These are phyloP conservation scores for Hassar affinis DNA, from an alignment of 2,113 vertebrate species.

Conservation along the genomic window DNA sequence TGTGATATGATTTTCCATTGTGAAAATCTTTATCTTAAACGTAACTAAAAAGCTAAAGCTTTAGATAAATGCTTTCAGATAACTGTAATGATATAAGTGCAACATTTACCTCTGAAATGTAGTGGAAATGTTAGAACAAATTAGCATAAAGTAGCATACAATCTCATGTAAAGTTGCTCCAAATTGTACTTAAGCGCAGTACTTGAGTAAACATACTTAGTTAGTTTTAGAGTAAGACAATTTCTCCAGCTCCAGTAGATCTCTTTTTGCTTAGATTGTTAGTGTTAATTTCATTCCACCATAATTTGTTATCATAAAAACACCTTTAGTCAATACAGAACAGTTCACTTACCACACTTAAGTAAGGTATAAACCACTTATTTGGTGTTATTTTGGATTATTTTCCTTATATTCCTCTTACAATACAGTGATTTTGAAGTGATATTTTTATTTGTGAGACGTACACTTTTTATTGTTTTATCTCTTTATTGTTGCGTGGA, in stretches of 20 bases:
- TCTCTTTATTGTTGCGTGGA: not conserved
- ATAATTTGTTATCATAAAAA: not conserved
- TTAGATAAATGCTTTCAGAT: no score
- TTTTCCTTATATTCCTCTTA: not conserved
- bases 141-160: no score
- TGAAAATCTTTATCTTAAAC: no score
- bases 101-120: no score
- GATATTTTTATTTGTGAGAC: not conserved
- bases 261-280: no score
- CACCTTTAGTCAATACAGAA: not conserved
- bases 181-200: no score
- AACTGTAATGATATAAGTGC: no score
- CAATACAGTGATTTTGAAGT: not conserved
- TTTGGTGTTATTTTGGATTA: not conserved
- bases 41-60: no score
- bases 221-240: not conserved
- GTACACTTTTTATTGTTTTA: not conserved
- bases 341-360: not conserved
- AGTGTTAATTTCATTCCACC: not conserved
- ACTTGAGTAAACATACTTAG: not conserved
- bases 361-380: not conserved
- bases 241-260: no score
- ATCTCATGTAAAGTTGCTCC: no score
- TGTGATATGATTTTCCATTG: no score
- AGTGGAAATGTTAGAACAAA: no score